Conservation (phyloP, 1,140 invertebrate genomes). For the Drosophila rufa region DNA sequence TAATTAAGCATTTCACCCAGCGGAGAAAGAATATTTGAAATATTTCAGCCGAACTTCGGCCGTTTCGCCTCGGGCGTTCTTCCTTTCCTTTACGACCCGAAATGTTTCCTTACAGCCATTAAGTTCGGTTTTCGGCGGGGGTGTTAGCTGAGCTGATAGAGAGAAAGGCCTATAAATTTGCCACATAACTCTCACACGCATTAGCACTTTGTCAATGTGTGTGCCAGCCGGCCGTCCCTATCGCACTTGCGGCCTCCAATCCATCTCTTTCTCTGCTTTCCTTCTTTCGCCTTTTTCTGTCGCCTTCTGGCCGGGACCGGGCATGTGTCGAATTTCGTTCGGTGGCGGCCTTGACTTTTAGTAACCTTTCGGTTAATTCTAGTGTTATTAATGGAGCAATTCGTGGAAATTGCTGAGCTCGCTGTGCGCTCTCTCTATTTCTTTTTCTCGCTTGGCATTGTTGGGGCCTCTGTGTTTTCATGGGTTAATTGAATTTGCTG, state of each 20-base stretch:
- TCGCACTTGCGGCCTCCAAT: slow-evolving; percentile 9
- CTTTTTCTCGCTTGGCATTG: slow-evolving; percentile 2
- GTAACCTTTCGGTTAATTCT: slow-evolving; percentile 80
- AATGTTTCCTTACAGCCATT: slow-evolving; percentile 53
- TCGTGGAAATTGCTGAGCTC: slow-evolving; percentile 53
- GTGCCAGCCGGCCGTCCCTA: slow-evolving; percentile 30
- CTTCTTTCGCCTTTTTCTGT: background rate
- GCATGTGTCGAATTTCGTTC: slow-evolving; percentile 67
- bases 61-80: slow-evolving; percentile 12
- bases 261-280: slow-evolving; percentile 20
- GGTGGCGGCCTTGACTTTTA: slow-evolving; percentile 78
- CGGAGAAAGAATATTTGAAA: slow-evolving; percentile 38
- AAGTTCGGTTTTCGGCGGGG: slow-evolving; percentile 39
- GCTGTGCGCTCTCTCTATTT: background rate
- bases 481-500: slow-evolving; percentile 68
- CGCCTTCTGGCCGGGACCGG: slow-evolving; percentile 13
- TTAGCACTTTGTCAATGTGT: slow-evolving; percentile 72
- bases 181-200: slow-evolving; percentile 67
- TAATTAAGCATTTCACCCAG: slow-evolving; percentile 44
- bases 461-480: slow-evolving; percentile 19
- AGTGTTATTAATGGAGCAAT: slow-evolving; percentile 78
- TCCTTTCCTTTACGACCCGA: slow-evolving; percentile 12
- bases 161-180: slow-evolving; percentile 38
- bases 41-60: slow-evolving; percentile 32
- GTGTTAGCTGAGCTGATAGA: slow-evolving; percentile 19